Conservation (phyloP, 2,888 invertebrate species). For the Nephrotoma appendiculata region DNA sequence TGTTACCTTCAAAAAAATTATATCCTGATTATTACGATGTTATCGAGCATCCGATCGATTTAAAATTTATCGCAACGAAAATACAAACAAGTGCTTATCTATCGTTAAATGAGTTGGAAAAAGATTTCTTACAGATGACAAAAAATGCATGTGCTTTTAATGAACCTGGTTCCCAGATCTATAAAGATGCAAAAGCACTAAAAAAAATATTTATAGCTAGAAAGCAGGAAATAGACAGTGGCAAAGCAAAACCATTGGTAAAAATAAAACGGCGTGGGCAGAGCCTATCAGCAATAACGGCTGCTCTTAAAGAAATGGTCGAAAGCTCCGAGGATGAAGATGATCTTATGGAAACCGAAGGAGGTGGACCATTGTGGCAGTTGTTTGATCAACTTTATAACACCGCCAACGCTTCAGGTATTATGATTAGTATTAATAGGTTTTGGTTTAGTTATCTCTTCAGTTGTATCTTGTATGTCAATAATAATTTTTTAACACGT, state of each 20-base stretch:
- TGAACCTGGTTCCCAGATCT: conserved; percentile 91
- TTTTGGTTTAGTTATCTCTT: too few relatives aligned
- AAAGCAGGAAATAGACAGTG: conserved; percentile 58
- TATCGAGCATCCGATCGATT: conserved; percentile 86
- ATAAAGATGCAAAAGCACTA: conserved; percentile 83
- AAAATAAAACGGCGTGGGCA: conserved; percentile 48
- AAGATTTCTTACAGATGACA: conserved; percentile 79
- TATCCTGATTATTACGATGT: conserved; percentile 94
- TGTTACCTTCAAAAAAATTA: conserved; percentile 80
- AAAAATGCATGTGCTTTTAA: conserved; percentile 93
- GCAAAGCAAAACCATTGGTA: conserved; percentile 40
- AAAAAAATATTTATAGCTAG: conserved; percentile 60
- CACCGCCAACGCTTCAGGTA: conserved; percentile 39
- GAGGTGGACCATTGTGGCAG: conserved; percentile 78
- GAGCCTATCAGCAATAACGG: conserved; percentile 34
- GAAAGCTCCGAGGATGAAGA: conserved; percentile 49
- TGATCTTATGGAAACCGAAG: conserved; percentile 37
- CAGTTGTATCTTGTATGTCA: too few relatives aligned
- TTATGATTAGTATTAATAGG: not conserved
- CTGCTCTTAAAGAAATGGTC: conserved; percentile 40
- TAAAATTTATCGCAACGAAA: conserved; percentile 83
- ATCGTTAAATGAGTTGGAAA: conserved; percentile 68
- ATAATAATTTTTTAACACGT: too few relatives aligned
- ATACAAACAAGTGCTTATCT: conserved; percentile 75
- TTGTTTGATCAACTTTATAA: conserved; percentile 70